phyloP scores from a whole-genome alignment of 2,888 invertebrate species.

The Melolontha melolontha region DNA sequence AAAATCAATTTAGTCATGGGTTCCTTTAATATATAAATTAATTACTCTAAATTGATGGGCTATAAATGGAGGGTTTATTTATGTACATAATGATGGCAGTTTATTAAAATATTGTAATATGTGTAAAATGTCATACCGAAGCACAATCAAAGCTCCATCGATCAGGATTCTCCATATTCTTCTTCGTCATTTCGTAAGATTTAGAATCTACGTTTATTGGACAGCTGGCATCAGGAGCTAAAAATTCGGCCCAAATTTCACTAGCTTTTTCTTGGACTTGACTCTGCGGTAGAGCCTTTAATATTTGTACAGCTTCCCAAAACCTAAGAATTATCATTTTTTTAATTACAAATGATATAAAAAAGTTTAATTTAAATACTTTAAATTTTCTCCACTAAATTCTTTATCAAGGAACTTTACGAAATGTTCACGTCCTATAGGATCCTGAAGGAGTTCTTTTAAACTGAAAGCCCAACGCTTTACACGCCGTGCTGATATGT shows the following conservation, averaged over 20 bases:
- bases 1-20: neutral
- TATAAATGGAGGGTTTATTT: too few species aligned
- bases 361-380: conserved; percentile 71
- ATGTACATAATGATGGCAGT: too few species aligned
- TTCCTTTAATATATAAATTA: too few species aligned
- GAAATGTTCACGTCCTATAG: conserved; percentile 97
- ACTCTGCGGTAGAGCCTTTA: conserved; percentile 89
- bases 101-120: too few species aligned
- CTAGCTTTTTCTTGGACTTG: conserved; percentile 85
- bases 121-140: conserved; percentile 74
- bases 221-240: conserved; percentile 93
- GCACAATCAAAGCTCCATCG: conserved; percentile 98
- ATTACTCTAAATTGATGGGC: too few species aligned
- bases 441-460: conserved; percentile 93
- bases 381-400: conserved; percentile 98
- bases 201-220: conserved; percentile 98
- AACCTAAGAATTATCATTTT: conserved; percentile 72
- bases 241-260: conserved; percentile 93
- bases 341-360: neutral
- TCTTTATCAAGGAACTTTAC: conserved; percentile 96
- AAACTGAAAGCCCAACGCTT: conserved; percentile 98
- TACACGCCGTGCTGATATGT: conserved; percentile 92
- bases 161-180: conserved; percentile 85
- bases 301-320: conserved; percentile 94
- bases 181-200: conserved; percentile 86